Evolutionary conservation across 2,797 vertebrate species (phyloP).

Genomic region (Gallinago solitaria): DNA sequence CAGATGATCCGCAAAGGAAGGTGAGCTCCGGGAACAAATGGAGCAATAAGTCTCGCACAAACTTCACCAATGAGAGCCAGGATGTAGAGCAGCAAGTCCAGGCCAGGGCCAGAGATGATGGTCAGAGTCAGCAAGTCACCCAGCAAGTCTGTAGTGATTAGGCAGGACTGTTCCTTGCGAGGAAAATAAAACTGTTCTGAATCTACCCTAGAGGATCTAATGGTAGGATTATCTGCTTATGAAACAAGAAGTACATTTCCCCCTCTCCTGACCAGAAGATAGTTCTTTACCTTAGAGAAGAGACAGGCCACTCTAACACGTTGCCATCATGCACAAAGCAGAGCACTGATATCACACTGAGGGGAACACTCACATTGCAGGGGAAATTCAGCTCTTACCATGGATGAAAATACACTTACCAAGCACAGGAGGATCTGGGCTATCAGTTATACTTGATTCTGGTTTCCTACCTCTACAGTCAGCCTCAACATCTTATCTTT

Average conservation of each 20-base stretch:
- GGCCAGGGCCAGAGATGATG: background rate
- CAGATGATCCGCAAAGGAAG: background rate
- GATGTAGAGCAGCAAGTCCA: background rate
- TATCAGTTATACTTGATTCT: background rate
- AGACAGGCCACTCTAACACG: background rate
- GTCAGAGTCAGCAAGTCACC: background rate
- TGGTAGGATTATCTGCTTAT: background rate
- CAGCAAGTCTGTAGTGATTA: background rate
- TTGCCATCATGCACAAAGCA: background rate
- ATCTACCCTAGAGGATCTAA: background rate
- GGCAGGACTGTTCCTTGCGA: background rate
- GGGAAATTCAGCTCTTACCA: background rate
- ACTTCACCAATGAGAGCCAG: background rate
- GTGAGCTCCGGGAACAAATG: fast-evolving
- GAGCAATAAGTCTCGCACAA: background rate
- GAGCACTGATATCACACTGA: background rate
- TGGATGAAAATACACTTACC: fast-evolving
- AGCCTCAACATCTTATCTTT: background rate
- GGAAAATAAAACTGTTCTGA: background rate
- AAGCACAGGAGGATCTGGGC: background rate
- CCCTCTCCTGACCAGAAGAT: background rate
- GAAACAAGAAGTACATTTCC: background rate
- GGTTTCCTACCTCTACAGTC: background rate
- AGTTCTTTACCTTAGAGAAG: background rate
- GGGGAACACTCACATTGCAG: background rate